Evolutionary conservation across 2,888 invertebrate species (phyloP).

Genomic region (Carpatolechia fugitivella): DNA sequence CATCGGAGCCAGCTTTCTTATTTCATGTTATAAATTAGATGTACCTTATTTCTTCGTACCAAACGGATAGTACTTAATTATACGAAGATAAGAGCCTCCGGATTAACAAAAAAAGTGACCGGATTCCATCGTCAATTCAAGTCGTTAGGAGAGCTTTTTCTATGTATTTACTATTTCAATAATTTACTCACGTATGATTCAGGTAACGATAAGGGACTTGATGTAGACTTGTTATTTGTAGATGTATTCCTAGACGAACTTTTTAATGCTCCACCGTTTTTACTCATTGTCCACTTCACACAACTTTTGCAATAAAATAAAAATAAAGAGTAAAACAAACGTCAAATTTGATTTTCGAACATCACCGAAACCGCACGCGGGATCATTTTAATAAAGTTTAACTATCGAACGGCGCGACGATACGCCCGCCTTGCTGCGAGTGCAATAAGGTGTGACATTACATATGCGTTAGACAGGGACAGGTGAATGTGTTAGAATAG

Average conservation of each 20-base stretch:
- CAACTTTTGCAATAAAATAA: conserved; percentile 12
- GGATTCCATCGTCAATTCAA: no score
- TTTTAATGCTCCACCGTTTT: conserved; percentile 28
- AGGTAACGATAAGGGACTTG: conserved; percentile 30
- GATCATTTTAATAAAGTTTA: conserved; percentile 24
- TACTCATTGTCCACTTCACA: conserved; percentile 36
- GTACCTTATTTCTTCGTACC: no score
- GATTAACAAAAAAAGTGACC: no score
- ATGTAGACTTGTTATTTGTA: conserved; percentile 31
- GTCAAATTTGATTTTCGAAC: conserved; percentile 15
- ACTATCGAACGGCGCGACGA: conserved; percentile 24
- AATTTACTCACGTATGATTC: conserved; percentile 38
- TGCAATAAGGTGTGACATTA: conserved; percentile 41
- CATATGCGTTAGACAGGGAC: conserved; percentile 40
- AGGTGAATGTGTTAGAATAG: conserved; percentile 33
- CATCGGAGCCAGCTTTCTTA: no score
- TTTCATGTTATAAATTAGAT: no score
- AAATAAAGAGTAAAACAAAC: conserved; percentile 14
- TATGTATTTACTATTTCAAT: not conserved
- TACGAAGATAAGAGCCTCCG: no score
- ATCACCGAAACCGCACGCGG: conserved; percentile 13
- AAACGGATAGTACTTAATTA: no score
- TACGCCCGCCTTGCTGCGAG: conserved; percentile 40
- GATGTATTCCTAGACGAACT: conserved; percentile 29
- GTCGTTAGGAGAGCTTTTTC: no score